Conservation (phyloP, 1,140 invertebrate genomes). For the Brachystomella parvula region DNA sequence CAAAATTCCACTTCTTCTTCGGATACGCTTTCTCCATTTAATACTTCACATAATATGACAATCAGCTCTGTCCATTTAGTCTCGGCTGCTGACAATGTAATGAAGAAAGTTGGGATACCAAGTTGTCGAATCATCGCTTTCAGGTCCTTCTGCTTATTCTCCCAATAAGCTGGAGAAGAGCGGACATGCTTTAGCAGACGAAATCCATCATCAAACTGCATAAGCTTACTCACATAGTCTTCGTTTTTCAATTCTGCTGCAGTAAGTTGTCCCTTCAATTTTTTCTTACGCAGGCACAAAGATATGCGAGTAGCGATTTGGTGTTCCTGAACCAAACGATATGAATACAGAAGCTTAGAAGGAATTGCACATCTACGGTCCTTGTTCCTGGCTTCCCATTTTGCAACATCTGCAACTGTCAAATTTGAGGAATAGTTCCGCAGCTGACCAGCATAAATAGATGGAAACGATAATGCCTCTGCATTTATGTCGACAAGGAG, state of each 20-base stretch:
- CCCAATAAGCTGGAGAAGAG: conserved; percentile 36
- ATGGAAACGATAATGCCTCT: background rate
- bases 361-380: background rate
- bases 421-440: background rate
- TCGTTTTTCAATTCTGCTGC: background rate
- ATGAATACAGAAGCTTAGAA: conserved; percentile 6
- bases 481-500: conserved; percentile 21
- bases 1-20: conserved; percentile 17
- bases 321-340: conserved; percentile 17
- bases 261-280: conserved; percentile 21
- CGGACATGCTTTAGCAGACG: conserved; percentile 37
- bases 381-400: conserved; percentile 6
- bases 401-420: background rate
- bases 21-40: conserved; percentile 36
- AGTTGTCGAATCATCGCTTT: conserved; percentile 43
- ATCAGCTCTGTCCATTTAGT: conserved; percentile 43
- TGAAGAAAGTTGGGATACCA: conserved; percentile 41
- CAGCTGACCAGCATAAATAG: conserved; percentile 4
- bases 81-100: conserved; percentile 43
- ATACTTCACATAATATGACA: conserved; percentile 41
- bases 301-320: conserved; percentile 13
- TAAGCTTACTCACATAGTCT: background rate
- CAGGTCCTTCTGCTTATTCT: conserved; percentile 16
- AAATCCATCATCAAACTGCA: conserved; percentile 21
- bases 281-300: conserved; percentile 26